phyloP scores from a whole-genome alignment of 2,888 invertebrate species.

The Dendrolimus houi region DNA sequence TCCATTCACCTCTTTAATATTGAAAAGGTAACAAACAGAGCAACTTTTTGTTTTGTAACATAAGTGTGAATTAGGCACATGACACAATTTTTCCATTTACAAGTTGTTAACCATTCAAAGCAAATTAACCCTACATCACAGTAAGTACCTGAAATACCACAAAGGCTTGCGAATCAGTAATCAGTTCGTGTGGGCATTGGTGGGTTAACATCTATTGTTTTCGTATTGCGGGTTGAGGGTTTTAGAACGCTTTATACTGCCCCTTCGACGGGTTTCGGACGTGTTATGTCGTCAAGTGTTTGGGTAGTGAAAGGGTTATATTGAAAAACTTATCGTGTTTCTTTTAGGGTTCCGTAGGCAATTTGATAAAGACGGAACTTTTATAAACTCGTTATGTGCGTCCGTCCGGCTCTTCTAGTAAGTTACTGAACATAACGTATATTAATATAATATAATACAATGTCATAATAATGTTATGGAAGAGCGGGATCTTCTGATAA shows the following conservation, averaged over 20 bases:
- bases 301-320: not conserved
- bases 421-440: too few species aligned
- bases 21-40: too few species aligned
- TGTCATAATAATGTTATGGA: too few species aligned
- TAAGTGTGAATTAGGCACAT: too few species aligned
- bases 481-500: too few species aligned
- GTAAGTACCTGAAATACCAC: conserved; percentile 6
- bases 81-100: conserved; percentile 3
- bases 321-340: not conserved
- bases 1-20: too few species aligned
- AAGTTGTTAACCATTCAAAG: conserved; percentile 9
- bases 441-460: too few species aligned
- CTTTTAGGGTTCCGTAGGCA: not conserved
- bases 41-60: too few species aligned
- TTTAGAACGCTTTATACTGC: not conserved
- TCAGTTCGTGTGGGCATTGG: not conserved
- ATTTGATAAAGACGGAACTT: too few species aligned
- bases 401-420: too few species aligned
- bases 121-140: not conserved
- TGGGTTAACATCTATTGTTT: not conserved
- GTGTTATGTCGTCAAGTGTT: not conserved
- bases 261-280: not conserved
- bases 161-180: conserved; percentile 2
- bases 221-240: not conserved
- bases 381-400: too few species aligned